These are phyloP conservation scores for Odontophorus gujanensis DNA, from an alignment of 2,113 vertebrate genomes.

Conservation along the genomic window DNA sequence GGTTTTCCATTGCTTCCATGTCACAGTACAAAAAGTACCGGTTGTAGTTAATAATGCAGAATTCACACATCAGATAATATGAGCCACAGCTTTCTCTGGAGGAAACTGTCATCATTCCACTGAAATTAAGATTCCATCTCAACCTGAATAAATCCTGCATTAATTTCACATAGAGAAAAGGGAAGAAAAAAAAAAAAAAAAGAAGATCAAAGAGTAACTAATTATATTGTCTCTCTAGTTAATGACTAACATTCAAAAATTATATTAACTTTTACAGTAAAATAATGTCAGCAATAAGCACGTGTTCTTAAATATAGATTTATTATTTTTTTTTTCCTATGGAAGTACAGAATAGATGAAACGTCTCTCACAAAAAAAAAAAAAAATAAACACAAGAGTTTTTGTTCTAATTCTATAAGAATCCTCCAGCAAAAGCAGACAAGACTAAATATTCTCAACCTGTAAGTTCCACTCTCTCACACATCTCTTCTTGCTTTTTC, in stretches of 20 bases:
- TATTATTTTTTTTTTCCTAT: background rate
- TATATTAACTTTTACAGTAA: slow-evolving; percentile 15
- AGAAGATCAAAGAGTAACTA: background rate
- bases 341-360: background rate
- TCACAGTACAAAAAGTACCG: background rate
- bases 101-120: background rate
- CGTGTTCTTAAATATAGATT: background rate
- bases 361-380: background rate
- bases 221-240: background rate
- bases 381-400: rapidly evolving
- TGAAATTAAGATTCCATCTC: background rate
- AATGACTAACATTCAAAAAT: slow-evolving; percentile 44
- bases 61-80: background rate
- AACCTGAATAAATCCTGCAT: background rate
- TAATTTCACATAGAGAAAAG: background rate
- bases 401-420: background rate
- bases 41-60: background rate
- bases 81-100: background rate
- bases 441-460: background rate
- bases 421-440: background rate
- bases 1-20: background rate
- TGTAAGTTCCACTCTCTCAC: background rate
- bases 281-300: background rate
- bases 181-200: background rate
- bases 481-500: background rate